Conservation (phyloP, 2,797 vertebrate species). For the Pipistrellus pygmaeus region DNA sequence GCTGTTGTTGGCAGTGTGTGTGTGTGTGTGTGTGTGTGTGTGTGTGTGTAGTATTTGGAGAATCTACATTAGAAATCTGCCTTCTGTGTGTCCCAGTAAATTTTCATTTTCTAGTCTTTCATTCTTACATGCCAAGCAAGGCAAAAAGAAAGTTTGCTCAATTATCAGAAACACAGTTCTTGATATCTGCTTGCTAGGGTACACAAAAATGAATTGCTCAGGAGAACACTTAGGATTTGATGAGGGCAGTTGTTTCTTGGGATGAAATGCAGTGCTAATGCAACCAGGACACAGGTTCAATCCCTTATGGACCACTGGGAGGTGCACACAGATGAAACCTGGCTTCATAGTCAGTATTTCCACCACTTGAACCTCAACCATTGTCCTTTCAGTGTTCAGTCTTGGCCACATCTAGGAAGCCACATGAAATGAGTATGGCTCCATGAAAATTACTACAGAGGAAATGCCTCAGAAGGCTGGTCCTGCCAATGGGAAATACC, state of each 20-base stretch:
- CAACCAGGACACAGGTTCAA: not conserved
- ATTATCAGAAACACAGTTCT: conserved; percentile 67
- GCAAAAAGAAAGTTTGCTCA: conserved; percentile 30
- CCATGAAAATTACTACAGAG: not conserved
- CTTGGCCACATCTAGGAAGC: not conserved
- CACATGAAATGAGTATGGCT: not conserved
- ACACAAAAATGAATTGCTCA: not conserved
- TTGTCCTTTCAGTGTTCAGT: not conserved
- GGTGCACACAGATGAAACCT: not conserved
- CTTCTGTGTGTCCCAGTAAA: conserved; percentile 60
- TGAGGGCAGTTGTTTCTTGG: conserved; percentile 21
- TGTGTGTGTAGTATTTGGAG: not conserved
- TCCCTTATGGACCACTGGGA: not conserved
- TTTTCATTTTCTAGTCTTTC: conserved; percentile 59
- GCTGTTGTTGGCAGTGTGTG: not conserved
- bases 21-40: not conserved
- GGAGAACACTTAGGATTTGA: not conserved
- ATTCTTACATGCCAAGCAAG: conserved; percentile 53
- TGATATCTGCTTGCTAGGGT: conserved; percentile 53
- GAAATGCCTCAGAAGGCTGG: not conserved
- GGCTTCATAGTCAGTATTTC: not conserved
- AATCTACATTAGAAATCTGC: conserved; percentile 47
- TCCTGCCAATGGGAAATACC: not conserved
- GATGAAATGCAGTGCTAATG: not conserved
- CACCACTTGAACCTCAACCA: not conserved